These are phyloP conservation scores for Varanus salvator DNA, from an alignment of 2,113 vertebrate genomes.

Conservation along the genomic window DNA sequence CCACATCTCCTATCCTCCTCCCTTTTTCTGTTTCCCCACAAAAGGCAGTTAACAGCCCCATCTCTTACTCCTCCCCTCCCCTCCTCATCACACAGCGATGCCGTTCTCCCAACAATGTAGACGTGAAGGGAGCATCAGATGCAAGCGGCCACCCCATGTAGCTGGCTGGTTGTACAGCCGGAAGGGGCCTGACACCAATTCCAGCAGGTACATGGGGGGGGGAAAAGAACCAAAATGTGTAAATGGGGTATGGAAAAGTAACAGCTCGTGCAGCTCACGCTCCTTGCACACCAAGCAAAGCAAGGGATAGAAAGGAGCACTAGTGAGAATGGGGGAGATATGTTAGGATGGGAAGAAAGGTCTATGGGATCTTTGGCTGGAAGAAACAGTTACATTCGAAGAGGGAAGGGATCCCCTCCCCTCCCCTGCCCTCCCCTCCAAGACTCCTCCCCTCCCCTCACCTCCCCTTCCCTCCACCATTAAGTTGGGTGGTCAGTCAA, in stretches of 20 bases:
- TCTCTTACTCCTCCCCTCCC: background rate
- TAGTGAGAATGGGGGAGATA: background rate
- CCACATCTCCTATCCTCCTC: no score
- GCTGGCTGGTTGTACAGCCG: background rate
- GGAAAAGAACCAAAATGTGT: background rate
- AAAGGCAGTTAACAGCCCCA: no score
- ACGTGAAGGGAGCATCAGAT: background rate
- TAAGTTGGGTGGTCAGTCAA: background rate
- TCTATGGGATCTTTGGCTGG: background rate
- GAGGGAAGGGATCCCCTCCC: background rate
- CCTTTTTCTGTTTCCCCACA: no score
- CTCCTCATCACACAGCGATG: background rate
- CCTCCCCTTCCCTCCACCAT: background rate
- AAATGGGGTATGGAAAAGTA: background rate
- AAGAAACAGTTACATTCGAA: background rate
- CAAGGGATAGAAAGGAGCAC: background rate
- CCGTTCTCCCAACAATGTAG: background rate
- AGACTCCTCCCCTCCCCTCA: no score
- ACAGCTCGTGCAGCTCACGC: background rate
- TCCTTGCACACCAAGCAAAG: background rate
- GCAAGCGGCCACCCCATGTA: background rate
- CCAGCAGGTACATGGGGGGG: background rate
- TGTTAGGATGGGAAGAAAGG: background rate
- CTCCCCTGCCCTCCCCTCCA: no score
- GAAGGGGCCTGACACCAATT: background rate